These are phyloP conservation scores for Apostichopus parvimensis DNA, from an alignment of 35 echinoderm and acorn worm genomes.

Conservation along the genomic window DNA sequence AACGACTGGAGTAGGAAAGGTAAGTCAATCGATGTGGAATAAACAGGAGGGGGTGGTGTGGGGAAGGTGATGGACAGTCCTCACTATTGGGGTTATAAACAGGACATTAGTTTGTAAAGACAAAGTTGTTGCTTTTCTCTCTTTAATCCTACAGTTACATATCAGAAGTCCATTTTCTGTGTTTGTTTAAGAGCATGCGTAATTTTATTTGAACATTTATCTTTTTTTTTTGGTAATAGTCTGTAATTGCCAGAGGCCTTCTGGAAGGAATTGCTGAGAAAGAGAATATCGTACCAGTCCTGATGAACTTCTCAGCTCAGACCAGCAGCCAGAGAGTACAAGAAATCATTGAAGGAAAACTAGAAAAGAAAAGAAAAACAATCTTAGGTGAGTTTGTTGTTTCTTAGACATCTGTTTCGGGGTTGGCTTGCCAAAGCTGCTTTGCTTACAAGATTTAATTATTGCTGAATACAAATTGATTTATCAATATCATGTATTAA, in stretches of 20 bases:
- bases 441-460: too few species aligned
- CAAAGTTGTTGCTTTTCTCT: not conserved
- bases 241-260: conserved; percentile 93
- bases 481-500: too few species aligned
- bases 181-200: too few species aligned
- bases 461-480: too few species aligned
- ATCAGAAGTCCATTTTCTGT: not conserved
- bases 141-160: not conserved
- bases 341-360: conserved; percentile 97
- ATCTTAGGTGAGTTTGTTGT: conserved; percentile 72
- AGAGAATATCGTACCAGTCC: conserved; percentile 80
- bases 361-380: conserved; percentile 98
- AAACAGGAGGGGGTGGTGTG: too few species aligned
- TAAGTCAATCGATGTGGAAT: conserved; percentile 16
- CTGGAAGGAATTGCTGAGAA: conserved; percentile 84
- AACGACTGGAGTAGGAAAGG: conserved; percentile 98
- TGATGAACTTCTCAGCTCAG: conserved; percentile 99
- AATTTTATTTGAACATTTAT: too few species aligned
- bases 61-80: too few species aligned
- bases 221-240: conserved; percentile 37
- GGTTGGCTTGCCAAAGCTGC: too few species aligned
- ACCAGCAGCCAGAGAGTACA: conserved; percentile 90
- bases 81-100: too few species aligned
- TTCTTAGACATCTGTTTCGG: not conserved
- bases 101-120: too few species aligned